Base-by-base conservation (phyloP, 1,140 invertebrate species). In the Choristoneura fumiferana region DNA sequence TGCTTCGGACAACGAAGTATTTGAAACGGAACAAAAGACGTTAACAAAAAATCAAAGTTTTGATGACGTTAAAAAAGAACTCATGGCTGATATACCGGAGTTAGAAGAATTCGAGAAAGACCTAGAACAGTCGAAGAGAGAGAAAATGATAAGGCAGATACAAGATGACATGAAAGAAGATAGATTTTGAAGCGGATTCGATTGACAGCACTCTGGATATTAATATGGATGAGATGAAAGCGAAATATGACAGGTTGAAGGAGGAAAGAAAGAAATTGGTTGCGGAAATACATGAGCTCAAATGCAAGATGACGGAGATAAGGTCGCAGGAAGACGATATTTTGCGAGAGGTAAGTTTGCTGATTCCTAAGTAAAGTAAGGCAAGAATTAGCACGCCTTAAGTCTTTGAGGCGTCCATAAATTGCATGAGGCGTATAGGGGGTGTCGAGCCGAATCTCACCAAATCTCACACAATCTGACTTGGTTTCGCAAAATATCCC, bases 251-350 rank as follows among this genome's bases (percentile, higher is more conserved):
- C 69, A 74, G 73, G 76, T 78, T 92, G 17, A 92, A 90, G 70
- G 89, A 91, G 10, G 91, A 92, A 53, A 91, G 92, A 55, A 90
- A 87, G 57, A 91, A 92, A 43, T 73, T 92, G 33, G 70, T 93
- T 17, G 69, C 87, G 0, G 87, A 90, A 63, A 91, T 95, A 36
- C 90, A 93, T 33, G 85, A 90, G 34, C 86, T 96, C 12, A 96
- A 96, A 72, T 91, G 93, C 60, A 93, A 94, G 76, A 94, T 96
- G 62, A 90, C 92, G 0, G 95, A 96, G 70, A 94, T 96, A 52
- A 94, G 96, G 73, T 92, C 92, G 14, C 95, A 96, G 73, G 95
- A 96, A 73, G 94, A 95, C 78, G 95, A 97, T 84, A 93, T 95
- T 14, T 91, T 95, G 33, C 90, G 94, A 91, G 95, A 96, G 92